Conservation (phyloP, 2,888 invertebrate species). For the Tenthredo mesomela region DNA sequence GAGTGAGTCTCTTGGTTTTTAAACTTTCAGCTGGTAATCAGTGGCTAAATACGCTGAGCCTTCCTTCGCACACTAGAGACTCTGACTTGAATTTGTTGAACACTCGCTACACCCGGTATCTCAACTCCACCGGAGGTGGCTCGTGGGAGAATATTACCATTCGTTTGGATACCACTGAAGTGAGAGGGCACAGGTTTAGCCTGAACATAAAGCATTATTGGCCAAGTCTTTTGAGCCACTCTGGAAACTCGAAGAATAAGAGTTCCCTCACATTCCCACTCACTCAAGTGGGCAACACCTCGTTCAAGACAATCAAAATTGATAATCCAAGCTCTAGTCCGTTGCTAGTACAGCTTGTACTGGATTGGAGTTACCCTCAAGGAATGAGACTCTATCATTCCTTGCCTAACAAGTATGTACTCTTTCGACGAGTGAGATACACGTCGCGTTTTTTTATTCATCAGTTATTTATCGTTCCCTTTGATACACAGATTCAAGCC, state of each 20-base stretch:
- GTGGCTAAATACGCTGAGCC: conserved; percentile 84
- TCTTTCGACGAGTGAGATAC: background rate
- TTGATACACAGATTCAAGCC: conserved; percentile 70
- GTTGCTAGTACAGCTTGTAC: conserved; percentile 87
- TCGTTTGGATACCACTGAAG: conserved; percentile 87
- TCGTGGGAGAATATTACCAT: conserved; percentile 86
- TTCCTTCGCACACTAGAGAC: conserved; percentile 85
- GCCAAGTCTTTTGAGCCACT: conserved; percentile 80
- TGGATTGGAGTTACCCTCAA: conserved; percentile 85
- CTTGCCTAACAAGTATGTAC: conserved; percentile 77
- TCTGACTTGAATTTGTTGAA: conserved; percentile 85
- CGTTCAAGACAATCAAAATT: conserved; percentile 83
- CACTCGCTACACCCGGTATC: conserved; percentile 82
- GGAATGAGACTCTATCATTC: conserved; percentile 80
- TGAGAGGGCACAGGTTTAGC: conserved; percentile 83
- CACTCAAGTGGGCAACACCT: conserved; percentile 87
- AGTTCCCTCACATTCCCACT: conserved; percentile 83
- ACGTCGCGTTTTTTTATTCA: conserved; percentile 32
- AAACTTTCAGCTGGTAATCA: conserved; percentile 81
- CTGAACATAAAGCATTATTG: conserved; percentile 85
- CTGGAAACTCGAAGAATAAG: conserved; percentile 73
- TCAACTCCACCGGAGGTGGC: conserved; percentile 78
- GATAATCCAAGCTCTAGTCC: conserved; percentile 87
- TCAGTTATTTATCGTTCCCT: conserved; percentile 5
- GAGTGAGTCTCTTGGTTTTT: background rate